phyloP scores from a whole-genome alignment of 2,797 vertebrate genomes.

The Myiotriccus ornatus region DNA sequence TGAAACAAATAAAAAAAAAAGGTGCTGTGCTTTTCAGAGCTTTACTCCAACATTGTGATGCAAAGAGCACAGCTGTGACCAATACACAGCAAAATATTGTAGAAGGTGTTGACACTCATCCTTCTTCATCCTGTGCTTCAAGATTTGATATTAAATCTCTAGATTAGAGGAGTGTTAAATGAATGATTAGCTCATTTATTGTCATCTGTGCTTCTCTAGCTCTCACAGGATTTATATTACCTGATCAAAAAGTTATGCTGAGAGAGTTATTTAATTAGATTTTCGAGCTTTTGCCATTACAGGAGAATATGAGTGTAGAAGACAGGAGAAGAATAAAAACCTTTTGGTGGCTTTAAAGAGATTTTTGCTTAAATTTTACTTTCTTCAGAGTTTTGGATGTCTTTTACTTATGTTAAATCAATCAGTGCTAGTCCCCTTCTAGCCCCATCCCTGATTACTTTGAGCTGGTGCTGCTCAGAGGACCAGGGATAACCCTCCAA shows the following conservation, averaged over 20 bases:
- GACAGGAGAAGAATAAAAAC: neutral
- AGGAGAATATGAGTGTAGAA: neutral
- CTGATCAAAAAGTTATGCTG: neutral
- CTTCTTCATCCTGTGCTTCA: neutral
- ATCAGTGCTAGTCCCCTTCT: neutral
- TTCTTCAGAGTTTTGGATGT: neutral
- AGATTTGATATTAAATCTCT: neutral
- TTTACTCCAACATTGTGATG: neutral
- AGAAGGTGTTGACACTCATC: neutral
- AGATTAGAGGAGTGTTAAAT: neutral
- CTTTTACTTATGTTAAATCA: neutral
- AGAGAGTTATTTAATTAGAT: neutral
- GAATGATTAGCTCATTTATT: neutral
- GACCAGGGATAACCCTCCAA: neutral
- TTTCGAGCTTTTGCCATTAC: neutral
- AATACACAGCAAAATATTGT: neutral
- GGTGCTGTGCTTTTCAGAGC: neutral
- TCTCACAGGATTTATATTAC: neutral
- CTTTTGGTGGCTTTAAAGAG: neutral
- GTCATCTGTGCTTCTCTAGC: neutral
- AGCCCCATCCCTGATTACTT: neutral
- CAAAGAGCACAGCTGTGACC: neutral
- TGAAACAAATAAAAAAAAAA: neutral
- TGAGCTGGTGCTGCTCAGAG: neutral
- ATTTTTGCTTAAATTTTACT: neutral